phyloP scores from a whole-genome alignment of 2,113 vertebrate species.

The Corvus cornix region DNA sequence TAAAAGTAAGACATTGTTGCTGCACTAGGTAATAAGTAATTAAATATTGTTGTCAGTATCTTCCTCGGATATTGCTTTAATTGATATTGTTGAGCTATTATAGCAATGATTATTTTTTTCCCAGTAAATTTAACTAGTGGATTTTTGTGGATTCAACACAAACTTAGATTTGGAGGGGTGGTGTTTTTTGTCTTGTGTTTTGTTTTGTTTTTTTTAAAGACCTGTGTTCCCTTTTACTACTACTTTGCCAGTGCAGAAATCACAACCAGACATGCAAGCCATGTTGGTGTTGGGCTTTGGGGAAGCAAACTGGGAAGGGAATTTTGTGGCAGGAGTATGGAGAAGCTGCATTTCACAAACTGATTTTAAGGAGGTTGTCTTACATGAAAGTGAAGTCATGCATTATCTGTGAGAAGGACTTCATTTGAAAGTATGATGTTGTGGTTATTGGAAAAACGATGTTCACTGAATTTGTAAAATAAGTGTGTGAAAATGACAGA shows the following conservation, averaged over 20 bases:
- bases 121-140: neutral
- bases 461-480: neutral
- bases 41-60: neutral
- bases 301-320: neutral
- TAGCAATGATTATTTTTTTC: neutral
- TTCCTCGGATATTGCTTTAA: neutral
- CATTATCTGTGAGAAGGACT: neutral
- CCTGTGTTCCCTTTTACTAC: neutral
- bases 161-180: neutral
- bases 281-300: neutral
- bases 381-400: neutral
- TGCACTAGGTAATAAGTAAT: neutral
- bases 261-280: neutral
- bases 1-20: neutral
- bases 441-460: neutral
- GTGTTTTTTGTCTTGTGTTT: neutral
- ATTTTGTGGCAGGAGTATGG: neutral
- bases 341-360: neutral
- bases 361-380: neutral
- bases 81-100: neutral
- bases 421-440: neutral
- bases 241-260: neutral
- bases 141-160: neutral
- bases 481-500: constrained; percentile 34
- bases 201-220: neutral